Evolutionary conservation across 2,888 invertebrate species (phyloP).

Genomic region (Lasius fuliginosus): DNA sequence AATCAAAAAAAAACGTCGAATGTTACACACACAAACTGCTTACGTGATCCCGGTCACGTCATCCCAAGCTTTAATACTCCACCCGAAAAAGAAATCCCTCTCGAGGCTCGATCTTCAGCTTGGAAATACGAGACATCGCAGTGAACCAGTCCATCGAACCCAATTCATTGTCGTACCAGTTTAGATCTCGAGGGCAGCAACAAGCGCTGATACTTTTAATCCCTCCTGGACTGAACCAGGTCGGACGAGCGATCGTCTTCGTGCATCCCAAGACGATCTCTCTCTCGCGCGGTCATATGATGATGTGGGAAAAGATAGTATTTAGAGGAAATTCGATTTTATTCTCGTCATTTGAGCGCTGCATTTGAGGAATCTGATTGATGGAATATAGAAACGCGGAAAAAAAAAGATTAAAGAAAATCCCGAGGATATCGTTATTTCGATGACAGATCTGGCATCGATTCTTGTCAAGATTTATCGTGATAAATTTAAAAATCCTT

Average conservation of each 20-base stretch:
- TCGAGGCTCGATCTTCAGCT: background rate
- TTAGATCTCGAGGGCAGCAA: constrained; percentile 17
- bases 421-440: background rate
- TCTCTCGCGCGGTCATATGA: background rate
- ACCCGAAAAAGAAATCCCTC: constrained; percentile 54
- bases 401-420: background rate
- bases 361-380: background rate
- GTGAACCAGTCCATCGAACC: constrained; percentile 5
- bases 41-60: constrained; percentile 65
- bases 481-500: background rate
- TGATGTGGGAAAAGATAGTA: background rate
- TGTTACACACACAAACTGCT: constrained; percentile 22
- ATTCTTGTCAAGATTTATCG: background rate
- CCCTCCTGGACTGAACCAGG: background rate
- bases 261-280: background rate
- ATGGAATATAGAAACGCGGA: background rate
- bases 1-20: constrained; percentile 42
- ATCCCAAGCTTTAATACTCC: background rate
- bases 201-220: constrained; percentile 44
- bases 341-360: background rate
- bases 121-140: constrained; percentile 61
- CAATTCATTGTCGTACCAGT: constrained; percentile 4
- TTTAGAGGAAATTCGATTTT: background rate
- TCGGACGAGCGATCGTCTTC: background rate
- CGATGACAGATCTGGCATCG: background rate